Evolutionary conservation across 2,888 invertebrate genomes (phyloP).

Genomic region (Ischnus inquisitorius): DNA sequence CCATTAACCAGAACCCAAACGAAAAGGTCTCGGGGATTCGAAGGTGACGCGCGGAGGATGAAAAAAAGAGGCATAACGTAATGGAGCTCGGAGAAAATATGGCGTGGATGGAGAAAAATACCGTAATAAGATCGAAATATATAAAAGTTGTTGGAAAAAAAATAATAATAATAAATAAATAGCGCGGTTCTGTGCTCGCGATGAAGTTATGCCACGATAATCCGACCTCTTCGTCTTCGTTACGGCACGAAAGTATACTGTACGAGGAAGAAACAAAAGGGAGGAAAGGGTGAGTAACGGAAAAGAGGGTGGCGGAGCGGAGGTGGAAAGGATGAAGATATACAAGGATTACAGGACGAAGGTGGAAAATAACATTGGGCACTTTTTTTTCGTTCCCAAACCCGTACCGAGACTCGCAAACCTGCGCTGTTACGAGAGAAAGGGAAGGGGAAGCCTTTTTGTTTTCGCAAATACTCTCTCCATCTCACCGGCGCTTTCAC

Average conservation of each 20-base stretch:
- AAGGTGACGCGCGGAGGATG: constrained; percentile 32
- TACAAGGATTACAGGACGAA: constrained; percentile 63
- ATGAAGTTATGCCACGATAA: constrained; percentile 67
- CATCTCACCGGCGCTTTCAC: constrained; percentile 41
- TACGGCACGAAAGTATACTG: constrained; percentile 45
- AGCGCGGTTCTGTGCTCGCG: constrained; percentile 23
- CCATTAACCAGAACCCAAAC: constrained; percentile 49
- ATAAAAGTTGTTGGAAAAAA: constrained; percentile 44
- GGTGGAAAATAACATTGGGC: constrained; percentile 67
- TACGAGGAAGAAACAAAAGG: constrained; percentile 52
- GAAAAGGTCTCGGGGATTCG: constrained; percentile 51
- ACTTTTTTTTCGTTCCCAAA: constrained; percentile 42
- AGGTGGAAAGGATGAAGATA: constrained; percentile 53
- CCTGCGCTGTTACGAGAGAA: constrained; percentile 19
- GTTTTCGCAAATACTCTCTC: constrained; percentile 60
- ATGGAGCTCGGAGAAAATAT: not conserved
- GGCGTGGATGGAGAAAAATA: constrained; percentile 33
- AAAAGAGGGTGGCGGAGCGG: constrained; percentile 12
- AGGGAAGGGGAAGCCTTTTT: constrained; percentile 44
- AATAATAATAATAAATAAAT: constrained; percentile 31
- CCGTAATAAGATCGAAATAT: constrained; percentile 59
- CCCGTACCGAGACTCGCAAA: constrained; percentile 13
- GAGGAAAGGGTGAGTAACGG: constrained; percentile 19
- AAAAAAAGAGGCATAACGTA: constrained; percentile 14
- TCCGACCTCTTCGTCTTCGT: constrained; percentile 65